Base-by-base conservation (phyloP, 2,797 vertebrate genomes). In the Taenioides sp. region DNA sequence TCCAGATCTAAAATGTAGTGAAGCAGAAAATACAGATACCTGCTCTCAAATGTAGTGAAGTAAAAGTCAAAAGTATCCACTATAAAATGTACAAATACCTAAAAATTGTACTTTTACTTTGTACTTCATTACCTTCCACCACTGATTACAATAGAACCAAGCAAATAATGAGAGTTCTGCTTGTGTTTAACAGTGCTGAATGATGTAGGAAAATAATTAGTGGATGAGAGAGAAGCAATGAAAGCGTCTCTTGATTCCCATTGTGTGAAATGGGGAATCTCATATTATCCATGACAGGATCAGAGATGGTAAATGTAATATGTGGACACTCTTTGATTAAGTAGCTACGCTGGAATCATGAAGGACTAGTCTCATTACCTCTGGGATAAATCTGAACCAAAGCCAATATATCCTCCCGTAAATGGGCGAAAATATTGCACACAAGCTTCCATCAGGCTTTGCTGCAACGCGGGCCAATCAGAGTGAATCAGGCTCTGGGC, bases 171-270 rank as follows among this genome's bases (percentile, higher is more conserved):
- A 61, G 9, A 61, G 2, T n/a, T 61, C 14, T 3, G 18, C 59
- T 61, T 61, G 17, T 7, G 34, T 61, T 55, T 27, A 14, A 40
- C 31, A 22, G 31, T 10, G 20, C 61, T 40, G 47, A 73, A 31
- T 55, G 25, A 76, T 54, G 23, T 16, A 71, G 34, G 31, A 66
- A 75, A 65, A 84, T 76, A 82, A 85, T 83, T 85, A 79, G 67
- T 68, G 17, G 17, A 67, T 16, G 58, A 80, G 60, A 49, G 54
- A 55, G 60, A 59, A 14, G 71, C 81, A 71, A 70, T 72, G n/a
- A 69, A 81, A 87, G 40, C 28, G 73, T 80, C 83, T 79, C 84
- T 16, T 16, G 71, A 70, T 77, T 59, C 47, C 65, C 75, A 63
- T 85, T 70, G 11, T 16, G 25, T 67, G 64, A 68, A 67, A 75